Evolutionary conservation across 2,797 vertebrate species (phyloP), one percentile per base, ranked within the genome.

Genomic region (Sebastes elongatus): DNA sequence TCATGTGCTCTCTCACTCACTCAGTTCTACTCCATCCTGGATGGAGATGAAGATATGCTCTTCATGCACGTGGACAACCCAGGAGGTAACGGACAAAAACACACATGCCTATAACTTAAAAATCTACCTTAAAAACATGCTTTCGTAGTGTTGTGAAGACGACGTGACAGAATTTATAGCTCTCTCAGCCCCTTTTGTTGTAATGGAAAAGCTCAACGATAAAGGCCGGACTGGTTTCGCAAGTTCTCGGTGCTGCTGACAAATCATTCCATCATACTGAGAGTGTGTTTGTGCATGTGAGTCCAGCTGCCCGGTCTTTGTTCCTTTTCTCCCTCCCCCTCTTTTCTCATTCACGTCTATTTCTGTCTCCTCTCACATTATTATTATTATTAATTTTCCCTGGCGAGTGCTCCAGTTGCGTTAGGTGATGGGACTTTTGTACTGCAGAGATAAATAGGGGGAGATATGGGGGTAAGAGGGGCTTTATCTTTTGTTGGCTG

Each of bases 1-100:
- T 28, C 35, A 38, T 84, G 59, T 76, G 8, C 33, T 33, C 9
- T 25, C 10, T 25, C 10, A 35, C 11, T 57, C 13, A 7, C 32
- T 75, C 23, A 97, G 96, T 97, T 97, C 93, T 97, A 96, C 90
- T 96, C 96, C 10, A 95, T 97, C 81, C 86, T 97, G 88, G 96
- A 96, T 13, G 96, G 95, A 10, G 96, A 97, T 65, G 95, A 93
- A 81, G 96, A 96, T 22, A 97, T 97, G 96, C 95, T 97, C 81
- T 97, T 97, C 84, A 93, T 97, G 93, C 96, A 97, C 32, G 96
- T 97, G 87, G 96, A 96, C 91, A 96, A 96, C 72, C 96, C 96
- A 0, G 96, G 96, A 96, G 96, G 96, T 96, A 92, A 88, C 10
- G 5, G 4, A 57, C 42, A 63, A 35, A 65, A 28, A 52, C 57